A percentile compares a stretch with the other conserved stretches of the same genome.
phyloP scores from a whole-genome alignment of 2,797 vertebrate species.

The Avahi laniger region DNA sequence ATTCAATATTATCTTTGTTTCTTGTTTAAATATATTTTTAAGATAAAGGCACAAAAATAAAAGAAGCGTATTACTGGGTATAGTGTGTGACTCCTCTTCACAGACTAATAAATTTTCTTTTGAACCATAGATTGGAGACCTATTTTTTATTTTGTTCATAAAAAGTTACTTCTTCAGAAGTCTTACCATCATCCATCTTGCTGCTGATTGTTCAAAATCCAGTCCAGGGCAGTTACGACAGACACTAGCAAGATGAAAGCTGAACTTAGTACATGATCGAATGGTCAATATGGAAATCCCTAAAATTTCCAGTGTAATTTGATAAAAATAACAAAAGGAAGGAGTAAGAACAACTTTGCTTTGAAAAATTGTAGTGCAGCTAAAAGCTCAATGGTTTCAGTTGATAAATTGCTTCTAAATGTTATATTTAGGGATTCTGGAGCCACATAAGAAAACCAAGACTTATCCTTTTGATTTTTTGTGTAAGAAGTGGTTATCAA shows the following conservation, averaged over 20 bases:
- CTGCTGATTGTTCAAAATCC: not conserved
- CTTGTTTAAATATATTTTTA: conserved; percentile 90
- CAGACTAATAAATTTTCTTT: conserved; percentile 66
- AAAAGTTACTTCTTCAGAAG: conserved; percentile 42
- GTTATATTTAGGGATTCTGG: conserved; percentile 67
- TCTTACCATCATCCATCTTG: not conserved
- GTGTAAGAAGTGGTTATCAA: conserved; percentile 72
- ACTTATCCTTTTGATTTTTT: conserved; percentile 68
- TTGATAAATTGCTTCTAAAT: conserved; percentile 69
- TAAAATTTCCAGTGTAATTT: conserved; percentile 31
- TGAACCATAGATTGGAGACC: not conserved
- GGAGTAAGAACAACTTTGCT: not conserved
- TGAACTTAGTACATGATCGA: not conserved
- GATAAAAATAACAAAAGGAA: conserved; percentile 42
- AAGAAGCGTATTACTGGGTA: conserved; percentile 83
- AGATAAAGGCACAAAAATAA: conserved; percentile 87
- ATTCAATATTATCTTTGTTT: conserved; percentile 87
- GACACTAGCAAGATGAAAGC: not conserved
- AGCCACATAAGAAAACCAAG: conserved; percentile 67
- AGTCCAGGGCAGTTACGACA: not conserved
- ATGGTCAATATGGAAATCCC: not conserved
- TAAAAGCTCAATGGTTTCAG: conserved; percentile 45
- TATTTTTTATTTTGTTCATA: conserved; percentile 46
- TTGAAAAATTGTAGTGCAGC: conserved; percentile 40
- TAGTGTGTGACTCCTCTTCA: conserved; percentile 76